A percentile compares a stretch with the other conserved stretches of the same genome.
Conservation (phyloP, 2,888 invertebrate species). For the Tribolium freemani region DNA sequence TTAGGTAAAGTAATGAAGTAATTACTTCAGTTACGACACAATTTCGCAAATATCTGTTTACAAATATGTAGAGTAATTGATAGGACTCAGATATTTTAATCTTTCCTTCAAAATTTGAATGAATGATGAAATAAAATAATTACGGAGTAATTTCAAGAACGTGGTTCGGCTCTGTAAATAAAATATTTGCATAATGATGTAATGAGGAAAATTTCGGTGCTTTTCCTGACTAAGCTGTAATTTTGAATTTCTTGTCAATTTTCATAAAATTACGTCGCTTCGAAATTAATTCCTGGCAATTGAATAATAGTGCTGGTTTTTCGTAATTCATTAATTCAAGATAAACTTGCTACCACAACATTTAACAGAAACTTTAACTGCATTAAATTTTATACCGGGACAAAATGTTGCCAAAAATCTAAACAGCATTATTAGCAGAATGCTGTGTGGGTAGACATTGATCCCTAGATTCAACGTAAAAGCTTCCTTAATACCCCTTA, state of each 20-base stretch:
- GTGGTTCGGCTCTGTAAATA: not conserved
- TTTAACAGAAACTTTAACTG: slow-evolving; percentile 2
- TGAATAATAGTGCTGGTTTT: not conserved
- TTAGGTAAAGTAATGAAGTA: not conserved
- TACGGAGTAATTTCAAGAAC: not conserved
- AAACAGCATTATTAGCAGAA: too few relatives aligned
- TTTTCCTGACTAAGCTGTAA: not conserved
- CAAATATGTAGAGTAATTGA: not conserved
- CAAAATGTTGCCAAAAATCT: not conserved
- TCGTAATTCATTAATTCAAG: not conserved
- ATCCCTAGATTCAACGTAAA: slow-evolving; percentile 22
- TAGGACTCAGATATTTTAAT: not conserved
- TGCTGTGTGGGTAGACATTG: not conserved
- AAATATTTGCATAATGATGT: slow-evolving; percentile 9
- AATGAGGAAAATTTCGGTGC: slow-evolving; percentile 1
- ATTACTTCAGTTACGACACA: not conserved
- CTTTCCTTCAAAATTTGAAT: not conserved
- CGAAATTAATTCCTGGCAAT: slow-evolving; percentile 2
- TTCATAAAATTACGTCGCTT: not conserved
- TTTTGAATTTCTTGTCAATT: slow-evolving; percentile 12
- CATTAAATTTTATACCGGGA: not conserved
- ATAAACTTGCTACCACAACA: slow-evolving; percentile 10
- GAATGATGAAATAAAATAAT: not conserved
- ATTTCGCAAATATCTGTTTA: not conserved
- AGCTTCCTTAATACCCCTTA: slow-evolving; percentile 34